Percentiles rank a stretch among this genome's conserved stretches.
Conservation (phyloP, 1,140 invertebrate genomes). For the Drosophila sucinea region DNA sequence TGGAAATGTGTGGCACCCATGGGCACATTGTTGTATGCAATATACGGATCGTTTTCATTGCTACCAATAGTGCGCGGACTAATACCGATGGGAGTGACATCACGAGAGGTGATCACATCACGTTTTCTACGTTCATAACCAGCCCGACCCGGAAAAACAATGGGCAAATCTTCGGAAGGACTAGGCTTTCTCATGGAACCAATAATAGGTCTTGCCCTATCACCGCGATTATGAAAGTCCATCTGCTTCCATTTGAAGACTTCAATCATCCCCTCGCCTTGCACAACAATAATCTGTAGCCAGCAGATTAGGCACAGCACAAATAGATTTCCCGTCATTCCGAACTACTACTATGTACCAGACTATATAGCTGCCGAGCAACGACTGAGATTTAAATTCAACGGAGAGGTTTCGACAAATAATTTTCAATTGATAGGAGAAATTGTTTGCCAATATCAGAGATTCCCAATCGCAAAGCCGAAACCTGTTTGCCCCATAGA, state of each 20-base stretch:
- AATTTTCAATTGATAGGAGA: slow-evolving; percentile 45
- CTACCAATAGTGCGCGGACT: slow-evolving; percentile 17
- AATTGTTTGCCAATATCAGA: slow-evolving; percentile 11
- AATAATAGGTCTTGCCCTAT: slow-evolving; percentile 5
- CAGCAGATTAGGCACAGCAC: slow-evolving; percentile 31
- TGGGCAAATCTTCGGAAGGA: slow-evolving; percentile 22
- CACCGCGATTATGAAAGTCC: slow-evolving; percentile 81
- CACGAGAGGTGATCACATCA: slow-evolving; percentile 58
- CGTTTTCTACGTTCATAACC: slow-evolving; percentile 39
- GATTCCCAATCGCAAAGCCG: slow-evolving; percentile 19
- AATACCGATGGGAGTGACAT: slow-evolving; percentile 28
- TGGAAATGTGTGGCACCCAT: slow-evolving; percentile 87
- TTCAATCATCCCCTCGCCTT: slow-evolving; percentile 74
- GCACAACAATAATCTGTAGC: slow-evolving; percentile 25
- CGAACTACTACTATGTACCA: slow-evolving; percentile 17
- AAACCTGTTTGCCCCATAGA: slow-evolving; percentile 30
- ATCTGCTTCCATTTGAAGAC: slow-evolving; percentile 83
- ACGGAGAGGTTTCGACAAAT: background rate
- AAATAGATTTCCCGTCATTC: slow-evolving; percentile 10
- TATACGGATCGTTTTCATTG: slow-evolving; percentile 48
- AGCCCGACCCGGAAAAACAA: slow-evolving; percentile 51
- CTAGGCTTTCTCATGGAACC: background rate
- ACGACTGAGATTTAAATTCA: slow-evolving; percentile 24
- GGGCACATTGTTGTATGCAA: slow-evolving; percentile 88
- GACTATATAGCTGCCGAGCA: slow-evolving; percentile 12